Percentiles rank a stretch among this genome's conserved stretches.
phyloP scores from a whole-genome alignment of 2,888 invertebrate species.

The Malthinus seriepunctatus region DNA sequence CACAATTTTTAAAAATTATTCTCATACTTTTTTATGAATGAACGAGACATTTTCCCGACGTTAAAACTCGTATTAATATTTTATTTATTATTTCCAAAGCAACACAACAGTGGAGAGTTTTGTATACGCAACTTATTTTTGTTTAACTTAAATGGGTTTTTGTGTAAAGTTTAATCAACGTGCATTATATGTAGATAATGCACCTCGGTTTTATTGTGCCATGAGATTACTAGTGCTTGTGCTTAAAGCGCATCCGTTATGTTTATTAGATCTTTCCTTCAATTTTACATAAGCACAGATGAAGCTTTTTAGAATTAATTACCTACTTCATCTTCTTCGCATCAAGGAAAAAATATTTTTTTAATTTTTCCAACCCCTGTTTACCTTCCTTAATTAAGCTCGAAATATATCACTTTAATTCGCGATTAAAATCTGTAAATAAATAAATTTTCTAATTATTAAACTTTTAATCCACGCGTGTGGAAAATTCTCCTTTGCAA shows the following conservation, averaged over 20 bases:
- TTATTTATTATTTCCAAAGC: conserved; percentile 43
- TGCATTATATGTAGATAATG: conserved; percentile 29
- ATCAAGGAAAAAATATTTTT: conserved; percentile 20
- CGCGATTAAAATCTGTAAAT: no score
- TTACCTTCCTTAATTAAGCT: conserved; percentile 12
- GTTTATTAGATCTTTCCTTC: conserved; percentile 32
- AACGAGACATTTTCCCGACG: neutral
- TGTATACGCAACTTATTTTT: conserved; percentile 39
- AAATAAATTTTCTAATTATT: no score
- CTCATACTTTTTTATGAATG: neutral
- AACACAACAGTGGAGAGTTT: conserved; percentile 39
- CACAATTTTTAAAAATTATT: conserved; percentile 16
- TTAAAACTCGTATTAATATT: conserved; percentile 37
- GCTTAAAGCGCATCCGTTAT: conserved; percentile 36
- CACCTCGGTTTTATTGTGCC: conserved; percentile 33
- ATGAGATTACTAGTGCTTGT: conserved; percentile 32
- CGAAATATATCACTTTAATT: neutral
- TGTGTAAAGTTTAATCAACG: conserved; percentile 21
- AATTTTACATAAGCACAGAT: conserved; percentile 26
- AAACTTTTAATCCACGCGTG: no score
- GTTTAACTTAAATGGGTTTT: conserved; percentile 36
- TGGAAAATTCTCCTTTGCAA: no score
- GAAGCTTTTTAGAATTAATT: conserved; percentile 29
- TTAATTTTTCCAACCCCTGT: conserved; percentile 15
- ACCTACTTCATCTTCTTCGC: conserved; percentile 22